Conservation (phyloP, 2,888 invertebrate genomes). For the Drosophila nr. perissopoda region DNA sequence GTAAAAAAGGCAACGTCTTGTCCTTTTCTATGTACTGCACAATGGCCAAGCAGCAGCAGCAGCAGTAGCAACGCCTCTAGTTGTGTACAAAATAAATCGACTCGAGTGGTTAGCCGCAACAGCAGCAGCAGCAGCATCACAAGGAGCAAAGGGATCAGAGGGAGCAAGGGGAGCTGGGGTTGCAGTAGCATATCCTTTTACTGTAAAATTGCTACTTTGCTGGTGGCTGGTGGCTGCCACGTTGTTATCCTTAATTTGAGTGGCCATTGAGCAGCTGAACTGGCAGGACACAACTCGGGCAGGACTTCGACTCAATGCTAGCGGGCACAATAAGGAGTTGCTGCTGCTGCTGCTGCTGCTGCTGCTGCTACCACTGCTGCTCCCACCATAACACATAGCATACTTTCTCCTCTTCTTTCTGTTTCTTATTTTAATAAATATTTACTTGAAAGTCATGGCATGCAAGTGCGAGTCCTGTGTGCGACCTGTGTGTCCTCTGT, state of each 20-base stretch:
- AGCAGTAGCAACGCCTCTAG: slow-evolving; percentile 48
- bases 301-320: slow-evolving; percentile 8
- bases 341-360: slow-evolving; percentile 4
- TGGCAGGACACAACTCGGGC: slow-evolving; percentile 12
- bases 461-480: slow-evolving; percentile 40
- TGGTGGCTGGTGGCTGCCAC: slow-evolving; percentile 45
- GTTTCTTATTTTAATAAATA: slow-evolving; percentile 66
- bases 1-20: slow-evolving; percentile 70
- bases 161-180: slow-evolving; percentile 7
- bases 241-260: slow-evolving; percentile 80
- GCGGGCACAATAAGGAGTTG: slow-evolving; percentile 33
- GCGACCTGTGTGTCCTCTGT: slow-evolving; percentile 30
- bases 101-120: slow-evolving; percentile 76
- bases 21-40: slow-evolving; percentile 60
- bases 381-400: not conserved
- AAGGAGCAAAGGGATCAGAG: slow-evolving; percentile 8
- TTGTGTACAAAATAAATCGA: slow-evolving; percentile 81
- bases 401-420: slow-evolving; percentile 2
- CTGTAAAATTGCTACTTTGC: slow-evolving; percentile 74
- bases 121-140: slow-evolving; percentile 20
- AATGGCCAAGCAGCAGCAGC: slow-evolving; percentile 40
- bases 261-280: slow-evolving; percentile 70
- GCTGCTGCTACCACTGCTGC: slow-evolving; percentile 1
- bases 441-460: slow-evolving; percentile 72
- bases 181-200: slow-evolving; percentile 59